A percentile compares a stretch with the other conserved stretches of the same genome.
Conservation (phyloP, 2,797 vertebrate genomes). For the Agapornis canus region DNA sequence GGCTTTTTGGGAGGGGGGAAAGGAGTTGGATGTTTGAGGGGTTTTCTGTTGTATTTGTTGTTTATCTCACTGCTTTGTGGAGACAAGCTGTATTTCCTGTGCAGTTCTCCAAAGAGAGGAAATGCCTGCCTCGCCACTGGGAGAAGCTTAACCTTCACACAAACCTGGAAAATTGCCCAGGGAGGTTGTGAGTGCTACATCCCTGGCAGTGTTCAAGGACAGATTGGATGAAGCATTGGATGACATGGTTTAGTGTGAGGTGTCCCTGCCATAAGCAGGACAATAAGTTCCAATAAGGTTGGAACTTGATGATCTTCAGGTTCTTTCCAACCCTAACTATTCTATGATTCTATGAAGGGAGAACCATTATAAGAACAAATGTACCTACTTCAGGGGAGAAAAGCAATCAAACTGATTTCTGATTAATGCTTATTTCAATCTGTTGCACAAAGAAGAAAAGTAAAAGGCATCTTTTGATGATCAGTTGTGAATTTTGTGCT, state of each 20-base stretch:
- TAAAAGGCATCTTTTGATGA: background rate
- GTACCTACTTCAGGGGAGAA: background rate
- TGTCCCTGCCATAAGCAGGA: no score
- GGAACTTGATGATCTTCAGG: no score
- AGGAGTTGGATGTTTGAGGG: background rate
- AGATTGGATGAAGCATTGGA: no score
- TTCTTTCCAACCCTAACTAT: no score
- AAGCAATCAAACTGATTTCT: background rate
- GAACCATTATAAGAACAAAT: background rate
- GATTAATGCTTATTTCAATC: background rate
- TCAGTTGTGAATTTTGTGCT: background rate
- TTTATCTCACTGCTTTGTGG: background rate
- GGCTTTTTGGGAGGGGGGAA: fast-evolving
- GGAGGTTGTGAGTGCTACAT: no score
- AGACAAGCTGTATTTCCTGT: background rate
- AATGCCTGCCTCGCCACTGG: background rate
- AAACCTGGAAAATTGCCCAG: background rate
- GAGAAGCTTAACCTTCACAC: background rate
- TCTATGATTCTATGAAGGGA: background rate
- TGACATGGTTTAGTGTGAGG: no score
- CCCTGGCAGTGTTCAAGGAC: no score
- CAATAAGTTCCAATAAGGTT: no score
- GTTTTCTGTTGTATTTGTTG: background rate
- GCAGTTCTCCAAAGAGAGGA: background rate
- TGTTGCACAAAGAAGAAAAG: background rate